Evolutionary conservation across 2,113 vertebrate genomes (phyloP).

Genomic region (Anser brachyrhynchus): DNA sequence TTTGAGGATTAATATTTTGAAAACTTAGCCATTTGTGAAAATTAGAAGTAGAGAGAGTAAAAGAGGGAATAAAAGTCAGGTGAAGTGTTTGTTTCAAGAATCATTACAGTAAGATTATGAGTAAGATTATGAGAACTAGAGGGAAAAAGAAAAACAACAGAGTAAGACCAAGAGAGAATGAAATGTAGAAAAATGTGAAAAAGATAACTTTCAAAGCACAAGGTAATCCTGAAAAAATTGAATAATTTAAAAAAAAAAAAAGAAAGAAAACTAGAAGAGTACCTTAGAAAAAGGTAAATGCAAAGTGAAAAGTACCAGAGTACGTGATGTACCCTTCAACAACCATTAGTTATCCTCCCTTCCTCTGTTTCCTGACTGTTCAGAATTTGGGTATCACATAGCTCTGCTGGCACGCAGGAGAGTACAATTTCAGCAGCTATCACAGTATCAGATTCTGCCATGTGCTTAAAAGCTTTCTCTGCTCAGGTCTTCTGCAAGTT

Average conservation of each 20-base stretch:
- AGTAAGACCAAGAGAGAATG: not conserved
- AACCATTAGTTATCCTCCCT: not conserved
- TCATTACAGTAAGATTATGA: not conserved
- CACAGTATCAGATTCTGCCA: constrained; percentile 20
- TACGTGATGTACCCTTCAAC: not conserved
- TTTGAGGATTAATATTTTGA: not conserved
- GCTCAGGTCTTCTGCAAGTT: not conserved
- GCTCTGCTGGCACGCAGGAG: not conserved
- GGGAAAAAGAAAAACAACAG: not conserved
- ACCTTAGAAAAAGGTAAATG: not conserved
- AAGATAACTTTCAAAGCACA: not conserved
- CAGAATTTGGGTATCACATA: not conserved
- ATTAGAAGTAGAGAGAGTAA: not conserved
- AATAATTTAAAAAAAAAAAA: not conserved
- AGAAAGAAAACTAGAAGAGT: not conserved
- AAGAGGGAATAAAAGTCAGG: not conserved
- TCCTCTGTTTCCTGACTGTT: not conserved
- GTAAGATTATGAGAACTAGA: not conserved
- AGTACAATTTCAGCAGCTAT: not conserved
- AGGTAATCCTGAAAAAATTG: not conserved
- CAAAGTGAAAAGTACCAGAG: not conserved
- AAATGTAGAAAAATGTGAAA: not conserved
- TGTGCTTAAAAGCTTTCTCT: constrained; percentile 12
- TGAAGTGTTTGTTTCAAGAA: not conserved
- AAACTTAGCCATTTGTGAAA: not conserved